A percentile compares a stretch with the other conserved stretches of the same genome.
Conservation (phyloP, 2,888 invertebrate species). For the Cecidostiba fungosa region DNA sequence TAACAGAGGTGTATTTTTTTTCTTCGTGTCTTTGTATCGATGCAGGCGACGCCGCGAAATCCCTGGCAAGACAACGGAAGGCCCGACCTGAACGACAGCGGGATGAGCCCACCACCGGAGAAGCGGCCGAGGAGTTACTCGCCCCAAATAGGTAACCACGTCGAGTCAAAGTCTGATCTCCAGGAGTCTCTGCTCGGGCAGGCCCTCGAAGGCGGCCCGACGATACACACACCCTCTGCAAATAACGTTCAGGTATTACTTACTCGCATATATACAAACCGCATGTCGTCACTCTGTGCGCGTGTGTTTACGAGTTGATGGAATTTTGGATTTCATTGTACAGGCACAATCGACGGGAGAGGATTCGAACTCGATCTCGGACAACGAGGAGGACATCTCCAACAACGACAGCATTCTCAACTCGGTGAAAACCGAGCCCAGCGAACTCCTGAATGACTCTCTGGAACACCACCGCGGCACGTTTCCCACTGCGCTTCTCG, state of each 20-base stretch:
- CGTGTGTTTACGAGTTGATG: background rate
- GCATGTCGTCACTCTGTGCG: background rate
- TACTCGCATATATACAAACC: background rate
- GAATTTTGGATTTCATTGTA: background rate
- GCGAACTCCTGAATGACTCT: slow-evolving; percentile 85
- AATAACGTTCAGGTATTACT: slow-evolving; percentile 77
- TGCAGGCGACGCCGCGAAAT: slow-evolving; percentile 83
- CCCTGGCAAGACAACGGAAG: slow-evolving; percentile 85
- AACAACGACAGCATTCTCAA: slow-evolving; percentile 90
- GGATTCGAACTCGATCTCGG: slow-evolving; percentile 87
- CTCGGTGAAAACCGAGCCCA: slow-evolving; percentile 88
- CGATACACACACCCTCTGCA: slow-evolving; percentile 82
- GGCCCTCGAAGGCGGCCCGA: slow-evolving; percentile 88
- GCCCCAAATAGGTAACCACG: slow-evolving; percentile 76
- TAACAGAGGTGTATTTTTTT: slow-evolving; percentile 61
- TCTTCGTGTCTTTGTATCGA: background rate
- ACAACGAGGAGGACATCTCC: slow-evolving; percentile 78
- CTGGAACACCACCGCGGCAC: slow-evolving; percentile 86
- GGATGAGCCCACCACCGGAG: slow-evolving; percentile 83
- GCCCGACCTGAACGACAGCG: slow-evolving; percentile 81
- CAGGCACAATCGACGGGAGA: slow-evolving; percentile 89
- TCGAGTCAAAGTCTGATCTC: slow-evolving; percentile 83
- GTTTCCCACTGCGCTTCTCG: slow-evolving; percentile 90
- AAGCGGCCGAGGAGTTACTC: slow-evolving; percentile 78
- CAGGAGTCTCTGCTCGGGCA: slow-evolving; percentile 89